phyloP scores from a whole-genome alignment of 2,888 invertebrate species.

The Stegophylla sp. region DNA sequence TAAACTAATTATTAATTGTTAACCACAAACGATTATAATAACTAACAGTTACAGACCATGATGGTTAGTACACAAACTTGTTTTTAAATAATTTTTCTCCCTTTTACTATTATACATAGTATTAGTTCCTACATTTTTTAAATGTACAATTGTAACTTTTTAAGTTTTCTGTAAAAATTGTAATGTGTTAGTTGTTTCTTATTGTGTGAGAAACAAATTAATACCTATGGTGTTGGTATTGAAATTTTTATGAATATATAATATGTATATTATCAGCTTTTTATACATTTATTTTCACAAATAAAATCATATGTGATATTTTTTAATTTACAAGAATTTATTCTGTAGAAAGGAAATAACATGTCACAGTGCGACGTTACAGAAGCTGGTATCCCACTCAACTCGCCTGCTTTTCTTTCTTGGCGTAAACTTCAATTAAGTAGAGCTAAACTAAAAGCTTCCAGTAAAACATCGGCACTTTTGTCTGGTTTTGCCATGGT shows the following conservation, averaged over 20 bases:
- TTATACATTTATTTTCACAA: neutral
- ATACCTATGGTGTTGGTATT: conserved; percentile 38
- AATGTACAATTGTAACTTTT: neutral
- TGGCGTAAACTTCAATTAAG: conserved; percentile 93
- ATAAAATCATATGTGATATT: neutral
- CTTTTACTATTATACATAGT: neutral
- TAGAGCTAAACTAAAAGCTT: conserved; percentile 96
- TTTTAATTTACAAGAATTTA: neutral
- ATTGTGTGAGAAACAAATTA: neutral
- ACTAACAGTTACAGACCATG: neutral
- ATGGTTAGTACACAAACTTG: neutral
- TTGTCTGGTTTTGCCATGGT: conserved; percentile 98
- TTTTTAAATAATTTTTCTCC: neutral
- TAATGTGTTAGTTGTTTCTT: neutral
- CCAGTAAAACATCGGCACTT: conserved; percentile 95
- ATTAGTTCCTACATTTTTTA: neutral
- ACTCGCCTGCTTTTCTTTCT: conserved; percentile 79
- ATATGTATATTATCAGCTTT: neutral
- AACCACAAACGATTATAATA: neutral
- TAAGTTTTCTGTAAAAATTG: neutral
- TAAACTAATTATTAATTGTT: conserved; percentile 18
- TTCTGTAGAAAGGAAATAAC: conserved; percentile 61
- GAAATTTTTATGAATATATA: neutral
- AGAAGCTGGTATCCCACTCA: conserved; percentile 64
- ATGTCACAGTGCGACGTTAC: conserved; percentile 64